Percentiles rank a stretch among this genome's conserved stretches.
Conservation (phyloP, 1,140 invertebrate genomes). For the Plectrocnemia conspersa region DNA sequence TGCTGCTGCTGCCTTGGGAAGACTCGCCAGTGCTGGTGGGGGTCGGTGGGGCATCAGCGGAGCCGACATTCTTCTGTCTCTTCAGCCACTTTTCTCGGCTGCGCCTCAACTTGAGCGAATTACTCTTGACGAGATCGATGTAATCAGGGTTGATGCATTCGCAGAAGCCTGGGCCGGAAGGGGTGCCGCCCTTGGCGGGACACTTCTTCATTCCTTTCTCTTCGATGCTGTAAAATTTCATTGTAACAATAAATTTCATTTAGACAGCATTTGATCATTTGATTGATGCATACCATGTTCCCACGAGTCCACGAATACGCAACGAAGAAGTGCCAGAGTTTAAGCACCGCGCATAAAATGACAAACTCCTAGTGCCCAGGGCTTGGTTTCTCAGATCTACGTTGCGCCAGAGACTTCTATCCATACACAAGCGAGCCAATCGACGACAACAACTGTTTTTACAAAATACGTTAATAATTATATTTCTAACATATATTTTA, state of each 20-base stretch:
- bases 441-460: conserved; percentile 42
- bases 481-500: not conserved
- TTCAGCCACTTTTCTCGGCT: too few species aligned
- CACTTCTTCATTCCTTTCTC: too few species aligned
- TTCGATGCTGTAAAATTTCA: too few species aligned
- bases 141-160: not conserved
- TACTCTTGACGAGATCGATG: too few species aligned
- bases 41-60: too few species aligned
- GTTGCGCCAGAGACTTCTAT: conserved; percentile 40
- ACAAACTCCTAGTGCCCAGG: conserved; percentile 33
- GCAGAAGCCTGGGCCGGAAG: not conserved
- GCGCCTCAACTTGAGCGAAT: too few species aligned
- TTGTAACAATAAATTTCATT: too few species aligned
- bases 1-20: too few species aligned
- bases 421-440: conserved; percentile 38
- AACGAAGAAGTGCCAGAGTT: conserved; percentile 37
- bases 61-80: too few species aligned
- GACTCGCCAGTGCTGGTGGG: too few species aligned
- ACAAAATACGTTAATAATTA: conserved; percentile 7
- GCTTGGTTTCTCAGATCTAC: conserved; percentile 38
- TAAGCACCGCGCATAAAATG: conserved; percentile 38
- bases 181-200: too few species aligned
- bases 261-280: too few species aligned
- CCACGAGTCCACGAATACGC: conserved; percentile 37
- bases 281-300: conserved; percentile 18